Conservation (phyloP, 2,888 invertebrate genomes). For the Polymixis flavicincta region DNA sequence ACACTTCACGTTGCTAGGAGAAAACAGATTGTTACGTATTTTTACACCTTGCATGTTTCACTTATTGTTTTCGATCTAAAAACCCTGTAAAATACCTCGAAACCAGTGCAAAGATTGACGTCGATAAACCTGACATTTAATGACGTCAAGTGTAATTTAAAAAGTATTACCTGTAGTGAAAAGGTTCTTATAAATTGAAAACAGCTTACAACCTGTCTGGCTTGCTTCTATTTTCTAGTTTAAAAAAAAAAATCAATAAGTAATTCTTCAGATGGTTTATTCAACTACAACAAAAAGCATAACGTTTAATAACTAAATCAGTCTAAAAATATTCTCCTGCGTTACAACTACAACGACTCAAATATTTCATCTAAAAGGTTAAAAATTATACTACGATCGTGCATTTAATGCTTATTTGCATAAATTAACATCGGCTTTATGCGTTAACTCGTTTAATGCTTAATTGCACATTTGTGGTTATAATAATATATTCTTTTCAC, state of each 20-base stretch:
- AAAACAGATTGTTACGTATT: slow-evolving; percentile 67
- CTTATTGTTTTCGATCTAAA: slow-evolving; percentile 25
- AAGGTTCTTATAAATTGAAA: background rate
- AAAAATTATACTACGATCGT: slow-evolving; percentile 76
- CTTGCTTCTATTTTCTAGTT: background rate
- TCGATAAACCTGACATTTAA: slow-evolving; percentile 2
- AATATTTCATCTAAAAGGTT: slow-evolving; percentile 85
- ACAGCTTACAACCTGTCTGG: background rate
- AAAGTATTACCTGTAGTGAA: background rate
- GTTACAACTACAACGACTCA: slow-evolving; percentile 84
- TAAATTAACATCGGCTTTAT: slow-evolving; percentile 48
- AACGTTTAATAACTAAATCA: slow-evolving; percentile 90
- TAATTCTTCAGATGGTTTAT: slow-evolving; percentile 86
- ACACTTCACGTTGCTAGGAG: slow-evolving; percentile 70
- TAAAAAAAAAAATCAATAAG: slow-evolving; percentile 60
- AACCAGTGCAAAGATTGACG: slow-evolving; percentile 23
- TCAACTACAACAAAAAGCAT: slow-evolving; percentile 91
- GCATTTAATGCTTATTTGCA: slow-evolving; percentile 66
- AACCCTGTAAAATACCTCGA: slow-evolving; percentile 44
- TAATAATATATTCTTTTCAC: slow-evolving; percentile 41
- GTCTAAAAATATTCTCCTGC: slow-evolving; percentile 90
- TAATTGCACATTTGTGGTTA: slow-evolving; percentile 44
- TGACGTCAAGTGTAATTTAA: slow-evolving; percentile 1
- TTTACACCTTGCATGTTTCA: slow-evolving; percentile 59
- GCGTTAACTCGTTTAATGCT: slow-evolving; percentile 55